Evolutionary conservation across 2,797 vertebrate genomes (phyloP), one percentile per base, ranked within the genome.

Genomic region (Tragopan temminckii): DNA sequence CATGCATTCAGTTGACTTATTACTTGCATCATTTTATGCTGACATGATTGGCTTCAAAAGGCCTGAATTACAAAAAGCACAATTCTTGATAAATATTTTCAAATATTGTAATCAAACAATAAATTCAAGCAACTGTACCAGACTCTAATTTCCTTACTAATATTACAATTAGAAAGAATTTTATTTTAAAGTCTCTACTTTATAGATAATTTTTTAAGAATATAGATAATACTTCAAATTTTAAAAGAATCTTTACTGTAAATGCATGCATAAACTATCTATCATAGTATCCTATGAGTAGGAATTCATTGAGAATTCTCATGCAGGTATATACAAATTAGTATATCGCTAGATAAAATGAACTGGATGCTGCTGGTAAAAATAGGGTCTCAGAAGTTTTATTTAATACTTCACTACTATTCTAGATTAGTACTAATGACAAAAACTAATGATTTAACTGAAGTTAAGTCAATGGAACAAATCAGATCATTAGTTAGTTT

Each of bases 21-120:
- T 15, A 14, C 12, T 61, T 38, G 66, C 11, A 14, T 35, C 24
- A 70, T 50, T 67, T 95, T 98, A 93, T 96, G 94, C 91, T 92
- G 93, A 92, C 94, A 95, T 97, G 95, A 97, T 87, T 96, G 95
- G 95, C 88, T 92, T 95, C 80, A 92, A 63, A 48, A 93, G 95
- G 81, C 86, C 88, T 90, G 79, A 85, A 58, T 50, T 48, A 96
- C 85, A 68, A 68, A 70, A 95, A 95, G 61, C 77, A 88, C 70
- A 85, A 72, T 84, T 96, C 94, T 96, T 96, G 92, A 50, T 50
- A 78, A 85, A 85, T 93, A 46, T 92, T 74, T 64, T 52, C 64
- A 45, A 77, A 45, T 11, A 43, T 16, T 57, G 27, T 63, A 69
- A 72, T 23, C 62, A 61, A 85, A 45, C 16, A 74, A 67, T 67